Conservation (phyloP, 2,113 vertebrate genomes). For the Eudorcas thomsonii region DNA sequence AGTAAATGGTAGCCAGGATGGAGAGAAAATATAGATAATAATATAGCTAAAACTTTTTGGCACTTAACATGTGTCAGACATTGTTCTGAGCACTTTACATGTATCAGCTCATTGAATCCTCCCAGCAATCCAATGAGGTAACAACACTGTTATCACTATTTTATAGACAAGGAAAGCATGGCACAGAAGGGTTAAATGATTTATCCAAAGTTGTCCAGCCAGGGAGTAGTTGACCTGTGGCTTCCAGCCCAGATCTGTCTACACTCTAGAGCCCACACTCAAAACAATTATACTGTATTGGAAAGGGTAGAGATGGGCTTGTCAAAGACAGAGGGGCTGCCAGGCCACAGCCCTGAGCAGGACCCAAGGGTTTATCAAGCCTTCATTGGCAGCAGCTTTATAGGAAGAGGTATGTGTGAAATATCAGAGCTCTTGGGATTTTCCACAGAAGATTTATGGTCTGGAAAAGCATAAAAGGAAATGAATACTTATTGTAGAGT, state of each 20-base stretch:
- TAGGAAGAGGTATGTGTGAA: not conserved
- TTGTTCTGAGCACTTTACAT: not conserved
- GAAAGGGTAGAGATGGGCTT: not conserved
- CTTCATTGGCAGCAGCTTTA: not conserved
- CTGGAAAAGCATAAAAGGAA: conserved; percentile 8
- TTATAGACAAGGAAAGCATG: conserved; percentile 23
- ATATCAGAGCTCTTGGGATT: not conserved
- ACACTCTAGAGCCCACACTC: not conserved
- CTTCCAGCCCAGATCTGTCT: not conserved
- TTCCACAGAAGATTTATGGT: not conserved
- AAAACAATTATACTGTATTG: not conserved
- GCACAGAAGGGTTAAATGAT: conserved; percentile 23
- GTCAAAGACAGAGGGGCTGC: not conserved
- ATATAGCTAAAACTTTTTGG: not conserved
- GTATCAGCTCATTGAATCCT: not conserved
- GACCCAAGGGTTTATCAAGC: not conserved
- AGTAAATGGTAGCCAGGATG: not conserved
- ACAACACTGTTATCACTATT: not conserved
- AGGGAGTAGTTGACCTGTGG: not conserved
- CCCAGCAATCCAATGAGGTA: not conserved
- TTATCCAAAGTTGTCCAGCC: not conserved
- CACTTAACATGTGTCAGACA: not conserved
- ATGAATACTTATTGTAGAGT: not conserved
- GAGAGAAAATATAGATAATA: not conserved
- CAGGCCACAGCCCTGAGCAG: not conserved